Percentiles rank a stretch among this genome's conserved stretches.
Evolutionary conservation across 2,888 invertebrate genomes (phyloP).

Genomic region (Lypha dubia): DNA sequence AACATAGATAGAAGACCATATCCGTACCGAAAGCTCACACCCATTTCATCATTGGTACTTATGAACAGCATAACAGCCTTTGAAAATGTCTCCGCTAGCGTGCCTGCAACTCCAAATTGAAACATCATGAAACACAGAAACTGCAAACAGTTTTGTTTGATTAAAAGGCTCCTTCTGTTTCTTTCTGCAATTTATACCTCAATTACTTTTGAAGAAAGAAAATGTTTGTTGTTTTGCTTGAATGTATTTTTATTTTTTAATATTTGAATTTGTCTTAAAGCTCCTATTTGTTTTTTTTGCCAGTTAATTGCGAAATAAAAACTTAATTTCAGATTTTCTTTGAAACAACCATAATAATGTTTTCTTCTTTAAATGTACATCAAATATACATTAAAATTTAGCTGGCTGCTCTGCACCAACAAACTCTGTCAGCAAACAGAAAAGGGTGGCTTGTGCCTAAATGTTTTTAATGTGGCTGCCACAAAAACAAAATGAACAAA

Average conservation of each 20-base stretch:
- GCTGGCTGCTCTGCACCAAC: not conserved
- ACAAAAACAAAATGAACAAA: conserved; percentile 31
- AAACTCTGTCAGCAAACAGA: not conserved
- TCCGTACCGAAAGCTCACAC: not conserved
- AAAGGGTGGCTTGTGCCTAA: conserved; percentile 48
- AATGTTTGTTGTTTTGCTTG: not conserved
- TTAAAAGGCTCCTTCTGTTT: conserved; percentile 27
- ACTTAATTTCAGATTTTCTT: too few relatives aligned
- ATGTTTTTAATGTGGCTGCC: conserved; percentile 20
- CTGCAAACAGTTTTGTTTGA: conserved; percentile 41
- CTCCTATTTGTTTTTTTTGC: conserved; percentile 17
- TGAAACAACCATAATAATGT: too few relatives aligned
- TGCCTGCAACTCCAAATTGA: not conserved
- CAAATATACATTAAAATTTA: too few relatives aligned
- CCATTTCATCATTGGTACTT: conserved; percentile 33
- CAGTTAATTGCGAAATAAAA: conserved; percentile 13
- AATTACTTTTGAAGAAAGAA: conserved; percentile 40
- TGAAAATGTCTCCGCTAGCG: not conserved
- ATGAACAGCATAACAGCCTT: not conserved
- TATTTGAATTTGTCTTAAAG: conserved; percentile 24
- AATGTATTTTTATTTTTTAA: conserved; percentile 24
- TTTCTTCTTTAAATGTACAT: conserved; percentile 1
- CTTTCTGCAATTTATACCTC: conserved; percentile 38
- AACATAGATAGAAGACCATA: not conserved
- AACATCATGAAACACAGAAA: conserved; percentile 43